Evolutionary conservation across 2,888 invertebrate genomes (phyloP).

Genomic region (Barypeithes pellucidus): DNA sequence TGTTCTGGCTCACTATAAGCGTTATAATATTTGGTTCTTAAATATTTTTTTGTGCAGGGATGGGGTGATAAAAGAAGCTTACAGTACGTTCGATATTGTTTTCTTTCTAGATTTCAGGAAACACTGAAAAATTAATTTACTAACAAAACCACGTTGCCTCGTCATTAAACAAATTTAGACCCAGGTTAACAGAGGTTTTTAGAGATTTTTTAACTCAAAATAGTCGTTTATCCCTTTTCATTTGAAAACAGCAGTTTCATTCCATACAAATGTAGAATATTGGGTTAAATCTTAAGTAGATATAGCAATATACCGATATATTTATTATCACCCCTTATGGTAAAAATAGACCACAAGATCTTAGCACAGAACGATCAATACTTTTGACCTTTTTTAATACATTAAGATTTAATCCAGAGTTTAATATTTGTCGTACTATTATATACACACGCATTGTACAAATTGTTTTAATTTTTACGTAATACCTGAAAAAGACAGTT

Average conservation of each 20-base stretch:
- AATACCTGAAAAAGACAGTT: conserved; percentile 30
- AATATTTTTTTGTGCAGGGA: no score
- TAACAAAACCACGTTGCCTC: no score
- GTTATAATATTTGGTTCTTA: no score
- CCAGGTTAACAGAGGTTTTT: no score
- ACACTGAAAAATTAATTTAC: no score
- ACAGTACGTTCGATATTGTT: no score
- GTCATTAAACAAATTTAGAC: no score
- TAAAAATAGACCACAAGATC: no score
- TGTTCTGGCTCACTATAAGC: no score
- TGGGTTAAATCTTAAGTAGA: not conserved
- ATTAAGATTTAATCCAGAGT: conserved; percentile 1
- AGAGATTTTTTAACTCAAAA: no score
- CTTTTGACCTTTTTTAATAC: not conserved
- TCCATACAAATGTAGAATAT: not conserved
- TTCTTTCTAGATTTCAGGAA: no score
- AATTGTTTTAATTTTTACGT: conserved; percentile 6
- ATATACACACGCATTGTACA: conserved; percentile 1
- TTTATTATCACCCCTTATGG: not conserved
- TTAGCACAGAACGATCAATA: not conserved
- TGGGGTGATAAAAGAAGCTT: no score
- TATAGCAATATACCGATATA: not conserved
- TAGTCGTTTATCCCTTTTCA: not conserved
- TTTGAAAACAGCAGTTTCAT: conserved; percentile 4
- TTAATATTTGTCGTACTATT: not conserved